Base-by-base conservation (phyloP, 2,888 invertebrate species). In the Sycophila texana region DNA sequence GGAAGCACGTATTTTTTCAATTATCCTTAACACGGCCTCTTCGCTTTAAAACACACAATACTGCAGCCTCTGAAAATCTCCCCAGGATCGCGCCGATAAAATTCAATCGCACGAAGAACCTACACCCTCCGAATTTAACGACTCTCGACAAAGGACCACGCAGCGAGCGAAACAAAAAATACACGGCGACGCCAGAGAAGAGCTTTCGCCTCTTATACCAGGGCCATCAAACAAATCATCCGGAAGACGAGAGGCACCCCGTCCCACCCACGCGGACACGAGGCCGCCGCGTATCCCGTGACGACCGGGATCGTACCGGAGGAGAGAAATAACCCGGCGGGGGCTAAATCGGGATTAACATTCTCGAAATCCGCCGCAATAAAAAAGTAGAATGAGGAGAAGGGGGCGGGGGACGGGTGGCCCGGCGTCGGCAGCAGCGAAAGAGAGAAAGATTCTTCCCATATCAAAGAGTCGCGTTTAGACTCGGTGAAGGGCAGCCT, bases 261-360 rank as follows among this genome's bases (percentile, higher is more conserved):
- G 60, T 14, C 22, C 4, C 61, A 14, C 13, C n/a, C 39, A 1
- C 47, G 47, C 13, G 47, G 1, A 18, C 30, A 18, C 4, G 13
- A 14, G 22, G 14, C 26, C 10, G 10, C n/a, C 10, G 10, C n/a
- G 55, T 71, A 71, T 53, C 61, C 75, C 47, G 57, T 57, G 67
- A 72, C 57, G 51, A 66, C 68, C 16, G 39, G 39, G 39, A 39
- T 39, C 26, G 26, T 16, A 14, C 61, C 16, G 47, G 14, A 57
- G 58, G 4, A 20, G 26, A 61, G 39, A 55, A 60, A 70, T 74
- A 72, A 14, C 39, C 65, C 30, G 47, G 20, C 58, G 65, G 55
- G 39, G 58, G 58, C 70, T 81, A 75, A 78, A 81, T 78, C 75
- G 73, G 74, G 80, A 82, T 80, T 80, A 82, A 82, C 79, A 77